Percentiles rank a stretch among this genome's conserved stretches.
Evolutionary conservation across 2,797 vertebrate species (phyloP).

Genomic region (Sebastes flavidus): DNA sequence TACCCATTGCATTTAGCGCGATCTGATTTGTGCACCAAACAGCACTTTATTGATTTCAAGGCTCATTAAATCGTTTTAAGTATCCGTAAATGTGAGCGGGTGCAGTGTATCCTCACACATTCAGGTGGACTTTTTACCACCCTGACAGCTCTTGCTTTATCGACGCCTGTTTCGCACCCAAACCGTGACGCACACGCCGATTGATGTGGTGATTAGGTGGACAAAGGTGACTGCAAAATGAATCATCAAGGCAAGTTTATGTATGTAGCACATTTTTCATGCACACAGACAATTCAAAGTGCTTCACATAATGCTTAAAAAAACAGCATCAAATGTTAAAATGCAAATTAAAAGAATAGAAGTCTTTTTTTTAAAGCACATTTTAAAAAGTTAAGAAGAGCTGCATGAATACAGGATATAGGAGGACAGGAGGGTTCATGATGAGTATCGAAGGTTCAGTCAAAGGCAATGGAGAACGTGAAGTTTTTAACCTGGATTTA

Average conservation of each 20-base stretch:
- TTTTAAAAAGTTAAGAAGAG: neutral
- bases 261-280: neutral
- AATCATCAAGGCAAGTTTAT: neutral
- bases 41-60: constrained; percentile 52
- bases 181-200: neutral
- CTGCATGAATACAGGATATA: neutral
- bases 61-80: constrained; percentile 50
- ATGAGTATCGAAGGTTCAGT: neutral
- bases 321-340: neutral
- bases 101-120: constrained; percentile 6
- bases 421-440: neutral
- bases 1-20: constrained; percentile 32
- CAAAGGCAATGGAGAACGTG: neutral
- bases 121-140: constrained; percentile 4
- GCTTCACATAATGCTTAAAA: neutral
- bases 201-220: neutral
- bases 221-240: neutral
- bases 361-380: neutral
- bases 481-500: neutral
- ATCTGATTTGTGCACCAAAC: constrained; percentile 42
- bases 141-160: neutral
- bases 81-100: neutral
- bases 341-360: neutral
- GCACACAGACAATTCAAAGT: no score
- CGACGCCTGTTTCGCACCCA: constrained; percentile 1